Percentiles rank a stretch among this genome's conserved stretches.
These are phyloP conservation scores for Magallana ariakensis DNA, from an alignment of 1,140 invertebrate species.

Conservation along the genomic window DNA sequence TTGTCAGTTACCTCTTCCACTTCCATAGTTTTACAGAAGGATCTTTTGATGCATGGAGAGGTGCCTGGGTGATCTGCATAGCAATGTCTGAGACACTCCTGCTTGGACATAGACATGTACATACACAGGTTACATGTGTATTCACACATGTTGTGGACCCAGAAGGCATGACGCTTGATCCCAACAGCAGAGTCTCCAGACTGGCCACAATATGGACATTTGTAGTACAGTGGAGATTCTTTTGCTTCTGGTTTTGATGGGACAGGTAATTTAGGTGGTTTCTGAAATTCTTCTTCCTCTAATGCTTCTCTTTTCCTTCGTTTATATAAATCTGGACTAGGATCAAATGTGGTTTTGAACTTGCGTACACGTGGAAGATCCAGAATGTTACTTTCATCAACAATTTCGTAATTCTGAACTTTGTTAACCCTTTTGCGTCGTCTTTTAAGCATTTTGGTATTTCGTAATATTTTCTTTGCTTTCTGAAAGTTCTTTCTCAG, in stretches of 20 bases:
- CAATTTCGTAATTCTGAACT: constrained; percentile 40
- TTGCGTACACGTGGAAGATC: constrained; percentile 1
- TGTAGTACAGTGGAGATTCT: background rate
- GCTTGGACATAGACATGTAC: constrained; percentile 40
- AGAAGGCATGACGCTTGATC: constrained; percentile 46
- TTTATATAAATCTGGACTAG: constrained; percentile 22
- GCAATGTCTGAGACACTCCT: constrained; percentile 45
- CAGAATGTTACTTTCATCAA: constrained; percentile 42
- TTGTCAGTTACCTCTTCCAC: background rate
- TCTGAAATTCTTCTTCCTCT: background rate
- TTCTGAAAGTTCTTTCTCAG: constrained; percentile 12
- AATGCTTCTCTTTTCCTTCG: background rate
- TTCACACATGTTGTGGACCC: constrained; percentile 49
- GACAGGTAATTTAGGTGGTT: background rate
- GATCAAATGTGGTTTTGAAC: constrained; percentile 39
- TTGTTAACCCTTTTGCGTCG: background rate
- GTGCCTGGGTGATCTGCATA: constrained; percentile 35
- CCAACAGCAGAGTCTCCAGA: constrained; percentile 17
- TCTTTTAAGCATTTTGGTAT: background rate
- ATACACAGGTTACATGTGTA: constrained; percentile 42
- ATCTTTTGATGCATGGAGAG: constrained; percentile 38
- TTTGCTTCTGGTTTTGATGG: background rate
- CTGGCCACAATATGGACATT: constrained; percentile 19
- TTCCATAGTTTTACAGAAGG: constrained; percentile 26
- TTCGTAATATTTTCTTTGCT: background rate